Evolutionary conservation across 2,888 invertebrate genomes (phyloP).

Genomic region (Agrotis exclamationis): DNA sequence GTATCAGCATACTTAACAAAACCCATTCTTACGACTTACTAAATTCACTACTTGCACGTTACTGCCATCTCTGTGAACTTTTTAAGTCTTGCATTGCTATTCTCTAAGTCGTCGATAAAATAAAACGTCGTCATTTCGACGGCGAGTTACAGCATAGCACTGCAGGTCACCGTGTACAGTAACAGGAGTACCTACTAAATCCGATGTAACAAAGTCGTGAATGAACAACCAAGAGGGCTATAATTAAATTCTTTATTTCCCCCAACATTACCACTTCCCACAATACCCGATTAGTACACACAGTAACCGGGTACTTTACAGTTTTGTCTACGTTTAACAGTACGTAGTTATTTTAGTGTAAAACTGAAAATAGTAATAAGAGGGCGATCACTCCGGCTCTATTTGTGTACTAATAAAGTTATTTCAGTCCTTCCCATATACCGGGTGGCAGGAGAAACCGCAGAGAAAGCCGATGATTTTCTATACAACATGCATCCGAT

Average conservation of each 20-base stretch:
- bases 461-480: slow-evolving; percentile 58
- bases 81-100: no score
- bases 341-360: slow-evolving; percentile 75
- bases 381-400: slow-evolving; percentile 86
- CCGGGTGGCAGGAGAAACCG: slow-evolving; percentile 64
- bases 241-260: slow-evolving; percentile 15
- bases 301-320: slow-evolving; percentile 49
- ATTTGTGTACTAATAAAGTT: slow-evolving; percentile 86
- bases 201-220: slow-evolving; percentile 12
- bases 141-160: no score
- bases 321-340: slow-evolving; percentile 67
- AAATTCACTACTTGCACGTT: neutral
- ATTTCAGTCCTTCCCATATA: slow-evolving; percentile 83
- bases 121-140: no score
- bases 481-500: slow-evolving; percentile 47
- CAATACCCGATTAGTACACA: slow-evolving; percentile 17
- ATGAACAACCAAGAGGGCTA: slow-evolving; percentile 13
- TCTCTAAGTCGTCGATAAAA: no score
- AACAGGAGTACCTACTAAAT: neutral
- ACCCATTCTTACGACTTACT: neutral
- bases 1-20: neutral
- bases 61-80: neutral
- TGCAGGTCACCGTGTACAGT: no score
- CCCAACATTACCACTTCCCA: slow-evolving; percentile 1
- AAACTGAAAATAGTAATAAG: slow-evolving; percentile 83